phyloP scores from a whole-genome alignment of 2,888 invertebrate species.

The Xestia c-nigrum region DNA sequence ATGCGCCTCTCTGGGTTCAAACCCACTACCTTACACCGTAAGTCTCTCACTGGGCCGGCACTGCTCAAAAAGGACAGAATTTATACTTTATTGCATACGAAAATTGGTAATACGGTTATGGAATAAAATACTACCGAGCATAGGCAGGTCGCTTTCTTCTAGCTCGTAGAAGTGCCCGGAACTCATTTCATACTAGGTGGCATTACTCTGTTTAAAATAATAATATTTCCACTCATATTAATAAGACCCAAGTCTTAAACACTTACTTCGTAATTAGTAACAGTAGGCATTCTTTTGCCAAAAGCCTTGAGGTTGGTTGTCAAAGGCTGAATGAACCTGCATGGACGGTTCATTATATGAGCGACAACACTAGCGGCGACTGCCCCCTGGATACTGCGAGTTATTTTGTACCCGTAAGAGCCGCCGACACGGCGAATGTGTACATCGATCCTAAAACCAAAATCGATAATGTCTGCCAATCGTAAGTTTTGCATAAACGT shows the following conservation, averaged over 20 bases:
- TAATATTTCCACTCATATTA: background rate
- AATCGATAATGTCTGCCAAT: background rate
- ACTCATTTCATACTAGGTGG: background rate
- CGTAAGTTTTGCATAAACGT: background rate
- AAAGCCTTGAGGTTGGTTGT: constrained; percentile 90
- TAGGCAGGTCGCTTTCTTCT: background rate
- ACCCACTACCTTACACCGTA: background rate
- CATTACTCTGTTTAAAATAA: background rate
- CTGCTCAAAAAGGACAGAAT: background rate
- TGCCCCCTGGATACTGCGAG: constrained; percentile 89
- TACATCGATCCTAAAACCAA: constrained; percentile 91
- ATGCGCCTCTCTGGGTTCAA: background rate
- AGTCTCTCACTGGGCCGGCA: too few species aligned
- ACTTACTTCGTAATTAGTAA: constrained; percentile 86
- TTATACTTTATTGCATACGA: background rate
- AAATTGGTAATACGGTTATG: too few species aligned
- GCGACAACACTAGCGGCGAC: constrained; percentile 92
- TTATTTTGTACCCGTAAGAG: constrained; percentile 93
- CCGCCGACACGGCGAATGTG: constrained; percentile 77
- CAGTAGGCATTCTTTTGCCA: constrained; percentile 88
- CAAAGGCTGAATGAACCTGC: constrained; percentile 91
- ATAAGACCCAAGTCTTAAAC: background rate
- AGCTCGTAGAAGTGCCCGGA: background rate
- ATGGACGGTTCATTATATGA: constrained; percentile 90
- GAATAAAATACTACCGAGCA: background rate